These are phyloP conservation scores for Emys orbicularis DNA, from an alignment of 2,797 vertebrate species.

Conservation along the genomic window DNA sequence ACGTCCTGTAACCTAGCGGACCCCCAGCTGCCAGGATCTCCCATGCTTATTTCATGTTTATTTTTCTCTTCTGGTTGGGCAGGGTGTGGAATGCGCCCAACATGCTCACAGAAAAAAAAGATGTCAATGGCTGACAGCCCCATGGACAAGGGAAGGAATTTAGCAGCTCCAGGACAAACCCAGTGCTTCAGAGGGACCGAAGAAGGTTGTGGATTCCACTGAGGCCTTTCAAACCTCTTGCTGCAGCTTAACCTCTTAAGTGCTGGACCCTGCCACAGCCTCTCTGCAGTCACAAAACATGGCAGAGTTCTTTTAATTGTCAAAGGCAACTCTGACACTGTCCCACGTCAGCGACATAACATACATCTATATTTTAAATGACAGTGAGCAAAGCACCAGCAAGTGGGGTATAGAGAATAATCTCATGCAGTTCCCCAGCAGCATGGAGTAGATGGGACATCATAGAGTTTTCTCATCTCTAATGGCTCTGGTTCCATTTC, in stretches of 20 bases:
- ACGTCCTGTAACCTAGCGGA: neutral
- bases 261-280: neutral
- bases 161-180: constrained; percentile 66
- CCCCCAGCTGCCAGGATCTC: constrained; percentile 24
- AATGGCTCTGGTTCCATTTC: neutral
- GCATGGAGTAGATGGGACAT: neutral
- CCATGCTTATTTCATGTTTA: constrained; percentile 36
- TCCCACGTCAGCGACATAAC: neutral
- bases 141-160: constrained; percentile 72
- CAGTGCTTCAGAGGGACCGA: constrained; percentile 1
- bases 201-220: constrained; percentile 40
- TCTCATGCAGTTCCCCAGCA: neutral
- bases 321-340: neutral
- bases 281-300: too few species aligned
- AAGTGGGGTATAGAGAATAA: neutral
- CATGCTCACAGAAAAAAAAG: constrained; percentile 27
- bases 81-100: constrained; percentile 51
- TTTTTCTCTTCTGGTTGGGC: constrained; percentile 27
- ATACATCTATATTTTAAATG: neutral
- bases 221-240: neutral
- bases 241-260: neutral
- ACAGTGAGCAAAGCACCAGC: accelerated
- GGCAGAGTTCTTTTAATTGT: neutral
- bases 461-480: neutral
- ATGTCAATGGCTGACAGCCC: constrained; percentile 30